phyloP scores from a whole-genome alignment of 2,797 vertebrate species.

The Mormyrus proboscirostris region DNA sequence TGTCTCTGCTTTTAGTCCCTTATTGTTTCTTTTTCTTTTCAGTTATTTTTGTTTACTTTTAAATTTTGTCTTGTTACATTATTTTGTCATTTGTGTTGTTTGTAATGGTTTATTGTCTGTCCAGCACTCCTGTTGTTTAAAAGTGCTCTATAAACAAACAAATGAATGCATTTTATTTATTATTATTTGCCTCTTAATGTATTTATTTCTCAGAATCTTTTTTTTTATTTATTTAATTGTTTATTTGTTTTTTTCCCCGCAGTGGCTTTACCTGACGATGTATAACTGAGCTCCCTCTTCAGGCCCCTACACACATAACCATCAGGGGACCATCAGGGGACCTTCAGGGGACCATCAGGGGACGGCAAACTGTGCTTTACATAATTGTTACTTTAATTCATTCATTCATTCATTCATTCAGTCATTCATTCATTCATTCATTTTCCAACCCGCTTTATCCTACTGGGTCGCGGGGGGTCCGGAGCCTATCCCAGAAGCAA shows the following conservation, averaged over 20 bases:
- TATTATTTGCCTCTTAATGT: not conserved
- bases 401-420: no score
- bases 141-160: not conserved
- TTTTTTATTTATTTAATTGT: not conserved
- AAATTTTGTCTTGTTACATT: not conserved
- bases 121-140: not conserved
- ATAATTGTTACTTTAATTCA: no score
- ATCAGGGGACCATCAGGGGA: not conserved
- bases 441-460: no score
- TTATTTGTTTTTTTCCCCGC: slow-evolving; percentile 28
- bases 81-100: not conserved
- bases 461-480: no score
- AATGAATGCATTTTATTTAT: not conserved
- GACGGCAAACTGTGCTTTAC: not conserved
- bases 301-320: not conserved
- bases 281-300: slow-evolving; percentile 57
- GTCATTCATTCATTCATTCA: no score
- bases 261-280: slow-evolving; percentile 68
- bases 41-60: not conserved
- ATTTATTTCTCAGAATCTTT: not conserved
- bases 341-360: not conserved
- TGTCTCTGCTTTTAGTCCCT: not conserved
- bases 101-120: not conserved
- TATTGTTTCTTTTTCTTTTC: not conserved
- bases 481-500: no score